Evolutionary conservation across 2,888 invertebrate species (phyloP), one percentile per base, ranked within the genome.

Genomic region (Fragum fragum): DNA sequence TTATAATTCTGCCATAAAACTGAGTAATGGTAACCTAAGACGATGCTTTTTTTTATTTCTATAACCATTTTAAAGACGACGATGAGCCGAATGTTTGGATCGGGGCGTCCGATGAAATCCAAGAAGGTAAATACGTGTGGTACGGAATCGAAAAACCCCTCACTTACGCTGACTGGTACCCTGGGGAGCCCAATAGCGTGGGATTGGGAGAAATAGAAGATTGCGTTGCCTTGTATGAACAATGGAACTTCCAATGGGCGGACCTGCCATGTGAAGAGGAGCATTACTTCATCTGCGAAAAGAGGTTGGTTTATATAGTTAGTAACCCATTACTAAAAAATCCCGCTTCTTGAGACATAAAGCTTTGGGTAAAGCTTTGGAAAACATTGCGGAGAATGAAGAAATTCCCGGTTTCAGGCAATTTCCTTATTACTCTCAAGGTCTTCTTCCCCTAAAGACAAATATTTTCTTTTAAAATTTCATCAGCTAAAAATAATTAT

Each of bases 131-230:
- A 11, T 79, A 71, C 28, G 28, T 75, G 16, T 79, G 79, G 79
- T 79, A 75, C 26, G 70, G 70, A 5, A 55, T 36, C 1, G 79
- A 79, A 23, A 5, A 63, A 36, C 75, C 79, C 0, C 14, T 79
- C 18, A 75, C 75, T 9, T 79, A 47, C 66, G 71, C 79, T 7
- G 75, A 79, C 36, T 79, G 79, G 79, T 75, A 71, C 23, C 79
- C 79, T 0, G 47, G 57, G 1, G 79, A 79, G 53, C 79, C 79
- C 6, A 79, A 79, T 63, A 66, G 75, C n/a, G 36, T 47, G 14
- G 55, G 55, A 6, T 23, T 72, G 18, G 28, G 72, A 9, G 9
- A 66, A 16, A 63, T 66, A 18, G 79, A 79, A 26, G 79, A 79
- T 32, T 79, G 79, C 47, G 75, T 79, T 16, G 72, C 57, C 3